Evolutionary conservation across 2,113 vertebrate genomes (phyloP).

Genomic region (Collichthys lucidus): DNA sequence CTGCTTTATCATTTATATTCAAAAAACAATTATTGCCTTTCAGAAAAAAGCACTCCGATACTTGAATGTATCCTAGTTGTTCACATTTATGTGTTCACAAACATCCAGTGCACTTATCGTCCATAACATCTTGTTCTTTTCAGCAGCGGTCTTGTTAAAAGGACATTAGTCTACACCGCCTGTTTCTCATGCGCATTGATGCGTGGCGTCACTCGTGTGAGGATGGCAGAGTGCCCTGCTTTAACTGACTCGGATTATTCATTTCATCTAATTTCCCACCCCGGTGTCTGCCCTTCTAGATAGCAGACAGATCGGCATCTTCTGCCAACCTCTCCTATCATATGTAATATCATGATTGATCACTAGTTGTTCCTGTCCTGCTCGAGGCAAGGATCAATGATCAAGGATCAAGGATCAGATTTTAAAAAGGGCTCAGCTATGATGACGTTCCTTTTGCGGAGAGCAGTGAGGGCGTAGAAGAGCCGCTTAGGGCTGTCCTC

Average conservation of each 20-base stretch:
- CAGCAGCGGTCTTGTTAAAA: conserved; percentile 11
- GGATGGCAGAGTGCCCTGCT: not conserved
- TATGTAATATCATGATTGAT: conserved; percentile 6
- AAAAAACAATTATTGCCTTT: not conserved
- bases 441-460: conserved; percentile 5
- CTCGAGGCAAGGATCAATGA: not conserved
- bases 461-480: not conserved
- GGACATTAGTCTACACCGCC: not conserved
- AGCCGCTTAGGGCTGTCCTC: not conserved
- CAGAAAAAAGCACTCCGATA: not conserved
- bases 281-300: conserved; percentile 18
- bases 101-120: not conserved
- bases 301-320: not conserved
- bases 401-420: too few species aligned
- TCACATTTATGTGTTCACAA: not conserved
- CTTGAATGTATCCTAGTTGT: not conserved
- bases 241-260: not conserved
- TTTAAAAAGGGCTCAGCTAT: not conserved
- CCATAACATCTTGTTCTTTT: conserved; percentile 8
- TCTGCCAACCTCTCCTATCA: not conserved
- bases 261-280: conserved; percentile 18
- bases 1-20: not conserved
- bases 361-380: not conserved
- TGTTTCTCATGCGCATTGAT: not conserved
- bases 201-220: not conserved